These are phyloP conservation scores for Plemyria rubiginata DNA, from an alignment of 2,888 invertebrate genomes.

Conservation along the genomic window DNA sequence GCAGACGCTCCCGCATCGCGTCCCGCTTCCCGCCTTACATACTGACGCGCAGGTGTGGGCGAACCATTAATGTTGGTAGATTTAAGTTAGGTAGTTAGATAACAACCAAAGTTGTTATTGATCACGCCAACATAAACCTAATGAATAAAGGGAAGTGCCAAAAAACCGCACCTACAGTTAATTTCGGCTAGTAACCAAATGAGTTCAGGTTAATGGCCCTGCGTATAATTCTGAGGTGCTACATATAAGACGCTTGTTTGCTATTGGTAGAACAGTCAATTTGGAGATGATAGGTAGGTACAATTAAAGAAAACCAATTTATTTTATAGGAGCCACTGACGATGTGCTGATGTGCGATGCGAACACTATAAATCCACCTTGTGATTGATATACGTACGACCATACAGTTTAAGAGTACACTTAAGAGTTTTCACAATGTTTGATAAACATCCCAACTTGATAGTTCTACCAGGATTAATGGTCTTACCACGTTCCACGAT, in stretches of 20 bases:
- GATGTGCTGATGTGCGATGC: not conserved
- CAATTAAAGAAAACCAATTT: conserved; percentile 1
- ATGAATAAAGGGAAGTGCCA: conserved; percentile 12
- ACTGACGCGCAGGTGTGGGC: too few species aligned
- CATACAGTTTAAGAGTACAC: too few species aligned
- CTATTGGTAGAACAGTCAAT: not conserved
- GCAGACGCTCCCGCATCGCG: too few species aligned
- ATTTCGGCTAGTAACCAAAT: conserved; percentile 18
- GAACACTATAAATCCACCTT: not conserved
- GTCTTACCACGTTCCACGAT: not conserved
- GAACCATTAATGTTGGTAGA: too few species aligned
- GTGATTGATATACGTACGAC: not conserved
- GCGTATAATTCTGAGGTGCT: conserved; percentile 11
- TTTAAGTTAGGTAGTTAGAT: not conserved
- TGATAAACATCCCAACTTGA: not conserved
- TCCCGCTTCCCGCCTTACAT: too few species aligned
- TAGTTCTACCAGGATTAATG: not conserved
- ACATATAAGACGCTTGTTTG: conserved; percentile 5
- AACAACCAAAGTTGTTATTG: not conserved
- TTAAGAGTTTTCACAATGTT: not conserved
- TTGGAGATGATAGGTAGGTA: not conserved
- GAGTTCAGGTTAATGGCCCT: conserved; percentile 26
- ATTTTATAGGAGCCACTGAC: conserved; percentile 1
- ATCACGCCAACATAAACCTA: not conserved
- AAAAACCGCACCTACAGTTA: conserved; percentile 17